Percentiles rank a stretch among this genome's conserved stretches.
phyloP scores from a whole-genome alignment of 1,140 invertebrate genomes.

The Fragariocoptes setiger region DNA sequence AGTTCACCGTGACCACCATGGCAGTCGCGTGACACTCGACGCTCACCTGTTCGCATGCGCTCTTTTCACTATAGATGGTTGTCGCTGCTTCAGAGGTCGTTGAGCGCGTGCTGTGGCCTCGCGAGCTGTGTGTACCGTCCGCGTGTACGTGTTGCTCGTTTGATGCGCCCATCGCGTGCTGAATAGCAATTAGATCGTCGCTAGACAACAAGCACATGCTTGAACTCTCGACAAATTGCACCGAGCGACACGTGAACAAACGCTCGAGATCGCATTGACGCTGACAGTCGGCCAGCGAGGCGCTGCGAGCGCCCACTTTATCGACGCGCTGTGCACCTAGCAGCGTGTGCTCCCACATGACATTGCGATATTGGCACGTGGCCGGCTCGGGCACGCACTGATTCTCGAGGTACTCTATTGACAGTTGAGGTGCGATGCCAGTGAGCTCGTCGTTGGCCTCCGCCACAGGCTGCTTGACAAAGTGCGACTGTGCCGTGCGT shows the following conservation, averaged over 20 bases:
- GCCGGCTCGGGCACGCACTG: constrained; percentile 21
- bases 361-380: constrained; percentile 20
- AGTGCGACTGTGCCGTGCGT: constrained; percentile 14
- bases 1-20: constrained; percentile 22
- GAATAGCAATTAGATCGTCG: constrained; percentile 18
- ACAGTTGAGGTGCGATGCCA: background rate
- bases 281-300: constrained; percentile 17
- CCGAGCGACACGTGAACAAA: constrained; percentile 19
- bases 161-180: constrained; percentile 5
- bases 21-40: constrained; percentile 22
- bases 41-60: constrained; percentile 20
- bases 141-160: constrained; percentile 8
- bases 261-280: constrained; percentile 19
- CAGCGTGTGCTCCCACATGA: constrained; percentile 17
- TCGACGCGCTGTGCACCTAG: constrained; percentile 21
- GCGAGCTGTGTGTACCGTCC: constrained; percentile 7
- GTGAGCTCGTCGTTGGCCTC: background rate
- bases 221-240: constrained; percentile 15
- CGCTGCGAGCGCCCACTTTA: constrained; percentile 12
- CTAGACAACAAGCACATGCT: constrained; percentile 20
- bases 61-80: constrained; percentile 20
- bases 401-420: constrained; percentile 22
- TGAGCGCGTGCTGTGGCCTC: constrained; percentile 6
- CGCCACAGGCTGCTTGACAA: background rate
- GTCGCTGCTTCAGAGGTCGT: constrained; percentile 15